Percentiles rank a stretch among this genome's conserved stretches.
phyloP scores from a whole-genome alignment of 2,888 invertebrate genomes.

The Polyploca ridens region DNA sequence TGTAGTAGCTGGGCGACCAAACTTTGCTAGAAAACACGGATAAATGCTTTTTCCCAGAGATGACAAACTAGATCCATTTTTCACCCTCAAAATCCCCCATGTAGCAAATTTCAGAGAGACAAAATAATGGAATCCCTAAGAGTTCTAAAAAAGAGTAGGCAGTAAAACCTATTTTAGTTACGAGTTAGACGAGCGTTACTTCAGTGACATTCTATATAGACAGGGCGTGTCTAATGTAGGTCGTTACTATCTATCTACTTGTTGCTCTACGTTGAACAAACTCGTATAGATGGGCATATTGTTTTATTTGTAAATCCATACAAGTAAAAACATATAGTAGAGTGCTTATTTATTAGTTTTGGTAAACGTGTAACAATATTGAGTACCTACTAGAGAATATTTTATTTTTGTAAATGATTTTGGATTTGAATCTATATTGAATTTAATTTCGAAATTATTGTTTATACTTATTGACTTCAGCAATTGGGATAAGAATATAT shows the following conservation, averaged over 20 bases:
- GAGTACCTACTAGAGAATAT: too few species aligned
- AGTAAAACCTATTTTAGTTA: background rate
- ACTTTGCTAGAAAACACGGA: too few species aligned
- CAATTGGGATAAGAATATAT: too few species aligned
- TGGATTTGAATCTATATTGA: too few species aligned
- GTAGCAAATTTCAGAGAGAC: background rate
- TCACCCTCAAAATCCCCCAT: too few species aligned
- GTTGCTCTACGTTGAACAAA: constrained; percentile 1
- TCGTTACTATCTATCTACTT: constrained; percentile 30
- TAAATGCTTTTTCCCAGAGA: too few species aligned
- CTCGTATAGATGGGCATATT: background rate
- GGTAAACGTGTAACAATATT: too few species aligned
- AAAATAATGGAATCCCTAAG: background rate
- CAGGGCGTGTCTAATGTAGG: constrained; percentile 48
- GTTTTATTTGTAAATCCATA: background rate
- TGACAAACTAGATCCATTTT: too few species aligned
- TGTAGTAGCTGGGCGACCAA: too few species aligned
- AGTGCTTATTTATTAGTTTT: background rate
- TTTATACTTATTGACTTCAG: too few species aligned
- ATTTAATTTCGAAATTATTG: too few species aligned
- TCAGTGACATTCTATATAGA: constrained; percentile 38
- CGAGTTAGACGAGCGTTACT: background rate
- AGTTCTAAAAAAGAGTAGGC: background rate
- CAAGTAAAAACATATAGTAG: background rate
- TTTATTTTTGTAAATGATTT: too few species aligned